Conservation (phyloP, 2,888 invertebrate species). For the Odontocolon sp. region DNA sequence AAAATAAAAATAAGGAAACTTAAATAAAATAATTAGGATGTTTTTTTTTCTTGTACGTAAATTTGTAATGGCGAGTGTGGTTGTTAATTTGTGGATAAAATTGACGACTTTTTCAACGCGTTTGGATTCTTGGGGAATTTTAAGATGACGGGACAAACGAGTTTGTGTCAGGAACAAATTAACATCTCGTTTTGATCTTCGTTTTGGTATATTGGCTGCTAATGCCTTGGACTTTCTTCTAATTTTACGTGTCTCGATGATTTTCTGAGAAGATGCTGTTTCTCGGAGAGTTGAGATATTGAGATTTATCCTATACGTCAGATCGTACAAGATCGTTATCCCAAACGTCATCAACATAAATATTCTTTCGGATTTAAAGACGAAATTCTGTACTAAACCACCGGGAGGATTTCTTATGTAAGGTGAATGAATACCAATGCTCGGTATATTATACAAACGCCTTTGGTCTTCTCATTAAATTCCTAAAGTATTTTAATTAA, state of each 20-base stretch:
- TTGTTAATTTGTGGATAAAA: neutral
- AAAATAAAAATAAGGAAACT: neutral
- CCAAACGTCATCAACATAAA: constrained; percentile 53
- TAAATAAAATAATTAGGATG: neutral
- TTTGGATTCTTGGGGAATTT: neutral
- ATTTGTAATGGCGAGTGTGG: neutral
- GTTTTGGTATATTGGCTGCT: constrained; percentile 37
- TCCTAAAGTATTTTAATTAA: constrained; percentile 60
- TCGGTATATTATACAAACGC: neutral
- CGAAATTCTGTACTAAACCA: constrained; percentile 5
- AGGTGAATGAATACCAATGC: neutral
- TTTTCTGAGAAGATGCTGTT: constrained; percentile 19
- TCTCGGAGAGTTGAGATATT: constrained; percentile 25
- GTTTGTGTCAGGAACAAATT: constrained; percentile 8
- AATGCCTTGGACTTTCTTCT: constrained; percentile 27
- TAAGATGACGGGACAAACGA: neutral
- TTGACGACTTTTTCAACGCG: constrained; percentile 16
- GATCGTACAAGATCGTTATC: constrained; percentile 54
- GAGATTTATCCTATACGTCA: constrained; percentile 40
- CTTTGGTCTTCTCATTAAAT: neutral
- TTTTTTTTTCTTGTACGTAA: neutral
- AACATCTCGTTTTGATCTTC: constrained; percentile 33
- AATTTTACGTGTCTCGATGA: constrained; percentile 46
- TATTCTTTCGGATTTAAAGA: constrained; percentile 48
- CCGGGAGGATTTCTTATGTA: too few relatives aligned